Conservation (phyloP, 2,797 vertebrate species). For the Lepilemur septentrionalis region DNA sequence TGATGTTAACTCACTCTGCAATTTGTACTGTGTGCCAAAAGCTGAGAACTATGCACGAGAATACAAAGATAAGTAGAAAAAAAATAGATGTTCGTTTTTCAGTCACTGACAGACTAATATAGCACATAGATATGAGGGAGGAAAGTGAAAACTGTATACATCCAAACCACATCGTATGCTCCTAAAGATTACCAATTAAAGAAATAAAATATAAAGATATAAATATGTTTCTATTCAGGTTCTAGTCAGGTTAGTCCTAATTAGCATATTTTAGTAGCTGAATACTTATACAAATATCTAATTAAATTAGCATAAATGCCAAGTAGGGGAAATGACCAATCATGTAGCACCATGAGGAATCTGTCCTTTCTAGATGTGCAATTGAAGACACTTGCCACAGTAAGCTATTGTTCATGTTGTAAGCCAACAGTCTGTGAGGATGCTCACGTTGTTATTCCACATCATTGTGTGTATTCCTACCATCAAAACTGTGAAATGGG, state of each 20-base stretch:
- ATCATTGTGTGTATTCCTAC: neutral
- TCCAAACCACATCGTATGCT: neutral
- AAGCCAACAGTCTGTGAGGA: neutral
- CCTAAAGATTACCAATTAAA: neutral
- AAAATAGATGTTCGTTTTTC: neutral
- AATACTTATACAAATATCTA: neutral
- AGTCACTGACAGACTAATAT: neutral
- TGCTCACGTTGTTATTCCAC: neutral
- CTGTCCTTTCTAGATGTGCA: too few relatives aligned
- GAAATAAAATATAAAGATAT: neutral
- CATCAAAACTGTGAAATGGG: constrained; percentile 18
- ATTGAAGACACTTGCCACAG: neutral
- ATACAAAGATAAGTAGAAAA: neutral
- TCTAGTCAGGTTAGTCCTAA: neutral
- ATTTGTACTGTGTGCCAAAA: neutral
- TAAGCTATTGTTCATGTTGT: too few relatives aligned
- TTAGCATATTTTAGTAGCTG: neutral
- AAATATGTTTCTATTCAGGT: neutral
- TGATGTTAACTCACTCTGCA: neutral
- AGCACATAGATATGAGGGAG: neutral
- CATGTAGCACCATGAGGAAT: neutral
- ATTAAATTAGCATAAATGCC: neutral
- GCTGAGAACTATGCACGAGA: neutral
- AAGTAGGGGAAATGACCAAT: neutral
- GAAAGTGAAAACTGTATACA: neutral